Conservation (phyloP, 2,113 vertebrate species). For the Elachura formosa region DNA sequence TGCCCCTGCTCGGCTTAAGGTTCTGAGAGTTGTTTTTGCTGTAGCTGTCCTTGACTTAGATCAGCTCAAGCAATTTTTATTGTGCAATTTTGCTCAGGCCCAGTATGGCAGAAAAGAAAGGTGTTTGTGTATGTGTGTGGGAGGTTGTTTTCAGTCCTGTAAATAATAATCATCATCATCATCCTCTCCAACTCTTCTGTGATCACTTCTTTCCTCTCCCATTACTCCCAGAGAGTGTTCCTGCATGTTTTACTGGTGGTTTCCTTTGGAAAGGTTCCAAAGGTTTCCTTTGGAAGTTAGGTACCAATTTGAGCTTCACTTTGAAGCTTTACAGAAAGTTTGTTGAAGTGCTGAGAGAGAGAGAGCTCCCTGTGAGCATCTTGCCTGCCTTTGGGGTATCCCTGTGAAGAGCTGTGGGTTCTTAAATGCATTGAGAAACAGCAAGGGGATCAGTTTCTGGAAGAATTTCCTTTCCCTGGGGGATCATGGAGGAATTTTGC, state of each 20-base stretch:
- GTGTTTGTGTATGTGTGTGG: neutral
- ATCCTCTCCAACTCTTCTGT: neutral
- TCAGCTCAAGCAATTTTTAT: neutral
- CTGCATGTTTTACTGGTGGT: neutral
- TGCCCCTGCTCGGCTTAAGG: neutral
- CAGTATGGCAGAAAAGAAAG: neutral
- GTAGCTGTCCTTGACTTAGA: neutral
- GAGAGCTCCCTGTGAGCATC: neutral
- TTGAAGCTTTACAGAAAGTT: neutral
- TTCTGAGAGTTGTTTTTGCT: neutral
- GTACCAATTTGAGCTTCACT: neutral
- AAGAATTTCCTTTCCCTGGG: neutral
- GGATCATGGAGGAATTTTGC: neutral
- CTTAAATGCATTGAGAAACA: conserved; percentile 16
- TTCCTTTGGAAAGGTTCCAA: no score
- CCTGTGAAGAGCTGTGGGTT: neutral
- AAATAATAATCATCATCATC: neutral
- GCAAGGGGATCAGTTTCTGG: neutral
- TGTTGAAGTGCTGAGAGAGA: neutral
- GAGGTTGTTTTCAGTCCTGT: neutral
- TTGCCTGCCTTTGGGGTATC: neutral
- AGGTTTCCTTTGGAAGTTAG: neutral
- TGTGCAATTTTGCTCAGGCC: neutral
- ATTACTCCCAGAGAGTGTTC: neutral
- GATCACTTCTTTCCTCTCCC: neutral